A percentile compares a stretch with the other conserved stretches of the same genome.
Conservation (phyloP, 2,888 invertebrate genomes). For the Steinernema hermaphroditum region DNA sequence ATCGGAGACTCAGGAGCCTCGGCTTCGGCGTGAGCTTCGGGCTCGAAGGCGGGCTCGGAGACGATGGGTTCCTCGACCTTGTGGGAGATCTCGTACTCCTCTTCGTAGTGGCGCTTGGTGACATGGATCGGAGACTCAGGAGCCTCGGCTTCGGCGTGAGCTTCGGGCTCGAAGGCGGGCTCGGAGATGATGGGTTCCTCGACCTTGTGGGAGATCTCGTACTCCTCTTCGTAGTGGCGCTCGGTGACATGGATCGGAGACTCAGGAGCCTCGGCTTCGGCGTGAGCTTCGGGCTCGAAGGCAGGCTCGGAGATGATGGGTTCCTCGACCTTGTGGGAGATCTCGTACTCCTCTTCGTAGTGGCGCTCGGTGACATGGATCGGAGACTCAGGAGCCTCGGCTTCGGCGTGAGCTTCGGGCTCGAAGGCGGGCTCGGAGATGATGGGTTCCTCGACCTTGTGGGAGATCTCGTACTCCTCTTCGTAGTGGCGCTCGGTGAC, state of each 20-base stretch:
- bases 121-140: background rate
- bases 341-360: background rate
- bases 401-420: background rate
- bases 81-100: background rate
- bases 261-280: too few species aligned
- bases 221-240: too few species aligned
- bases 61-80: background rate
- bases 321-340: background rate
- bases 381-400: background rate
- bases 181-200: background rate
- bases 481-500: background rate
- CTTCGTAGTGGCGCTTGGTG: background rate
- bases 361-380: background rate
- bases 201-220: too few species aligned
- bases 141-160: background rate
- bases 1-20: background rate
- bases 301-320: too few species aligned
- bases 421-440: background rate
- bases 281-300: too few species aligned
- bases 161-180: background rate
- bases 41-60: background rate
- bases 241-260: too few species aligned
- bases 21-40: background rate
- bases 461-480: background rate
- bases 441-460: too few species aligned